phyloP scores from a whole-genome alignment of 92 coral and sea anemone species.

The Epizoanthus fatuus region DNA sequence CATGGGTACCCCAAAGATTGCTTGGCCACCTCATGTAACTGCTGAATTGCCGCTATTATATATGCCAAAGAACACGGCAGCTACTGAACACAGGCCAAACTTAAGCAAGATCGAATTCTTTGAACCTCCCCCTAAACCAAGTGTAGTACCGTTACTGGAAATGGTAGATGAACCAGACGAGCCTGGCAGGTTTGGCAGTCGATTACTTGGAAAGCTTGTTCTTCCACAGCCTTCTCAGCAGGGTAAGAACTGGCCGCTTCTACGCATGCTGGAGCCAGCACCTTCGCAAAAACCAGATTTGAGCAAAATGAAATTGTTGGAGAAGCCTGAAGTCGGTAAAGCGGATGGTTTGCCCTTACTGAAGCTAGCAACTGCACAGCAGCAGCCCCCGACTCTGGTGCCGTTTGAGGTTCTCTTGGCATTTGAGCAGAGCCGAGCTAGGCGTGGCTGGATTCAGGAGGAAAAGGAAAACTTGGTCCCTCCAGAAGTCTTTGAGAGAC shows the following conservation, averaged over 20 bases:
- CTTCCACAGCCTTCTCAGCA: background rate
- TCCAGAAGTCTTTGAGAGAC: background rate
- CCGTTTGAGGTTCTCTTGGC: slow-evolving; percentile 71
- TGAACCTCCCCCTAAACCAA: slow-evolving; percentile 52
- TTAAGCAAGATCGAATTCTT: slow-evolving; percentile 75
- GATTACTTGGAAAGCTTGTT: slow-evolving; percentile 8
- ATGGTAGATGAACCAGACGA: background rate
- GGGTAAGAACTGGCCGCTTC: slow-evolving; percentile 60
- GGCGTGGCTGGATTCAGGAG: background rate
- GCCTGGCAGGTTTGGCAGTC: background rate
- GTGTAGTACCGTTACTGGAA: slow-evolving; percentile 19
- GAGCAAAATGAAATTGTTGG: slow-evolving; percentile 66
- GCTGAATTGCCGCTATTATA: slow-evolving; percentile 13
- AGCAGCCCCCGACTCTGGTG: slow-evolving; percentile 63
- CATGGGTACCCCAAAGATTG: background rate
- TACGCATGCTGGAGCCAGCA: slow-evolving; percentile 63
- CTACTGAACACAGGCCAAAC: slow-evolving; percentile 51
- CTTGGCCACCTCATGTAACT: slow-evolving; percentile 1
- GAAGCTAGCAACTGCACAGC: slow-evolving; percentile 51
- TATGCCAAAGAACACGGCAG: slow-evolving; percentile 6
- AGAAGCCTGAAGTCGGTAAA: slow-evolving; percentile 49
- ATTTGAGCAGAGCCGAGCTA: slow-evolving; percentile 60
- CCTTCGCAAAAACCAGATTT: slow-evolving; percentile 63
- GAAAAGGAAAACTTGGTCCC: slow-evolving; percentile 41
- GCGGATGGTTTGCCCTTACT: slow-evolving; percentile 52